Percentiles rank a stretch among this genome's conserved stretches.
Conservation (phyloP, 2,797 vertebrate species). For the Centropyge bicolor region DNA sequence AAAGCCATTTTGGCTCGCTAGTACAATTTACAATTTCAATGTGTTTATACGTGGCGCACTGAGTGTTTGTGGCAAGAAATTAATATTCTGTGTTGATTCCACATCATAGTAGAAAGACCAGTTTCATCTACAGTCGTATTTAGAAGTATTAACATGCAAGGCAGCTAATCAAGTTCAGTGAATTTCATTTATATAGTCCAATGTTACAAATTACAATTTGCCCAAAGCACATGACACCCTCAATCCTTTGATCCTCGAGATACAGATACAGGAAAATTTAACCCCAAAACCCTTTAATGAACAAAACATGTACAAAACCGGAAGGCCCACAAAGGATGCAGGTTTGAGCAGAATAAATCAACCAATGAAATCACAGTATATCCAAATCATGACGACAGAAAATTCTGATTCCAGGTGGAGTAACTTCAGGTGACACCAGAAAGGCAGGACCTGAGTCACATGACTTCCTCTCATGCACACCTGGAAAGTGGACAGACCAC, state of each 20-base stretch:
- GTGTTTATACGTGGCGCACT: background rate
- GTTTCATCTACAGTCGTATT: background rate
- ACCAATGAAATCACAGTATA: too few relatives aligned
- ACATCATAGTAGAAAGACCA: background rate
- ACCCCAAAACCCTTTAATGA: background rate
- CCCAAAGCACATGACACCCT: too few relatives aligned
- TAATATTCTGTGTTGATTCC: slow-evolving; percentile 1
- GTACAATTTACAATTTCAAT: background rate
- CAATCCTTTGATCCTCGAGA: background rate
- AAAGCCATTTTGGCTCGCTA: background rate
- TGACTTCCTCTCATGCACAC: background rate
- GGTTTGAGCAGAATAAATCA: too few relatives aligned
- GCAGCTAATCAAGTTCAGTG: background rate
- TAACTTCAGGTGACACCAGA: too few relatives aligned
- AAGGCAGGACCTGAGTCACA: too few relatives aligned
- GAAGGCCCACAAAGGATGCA: too few relatives aligned
- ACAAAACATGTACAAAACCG: background rate
- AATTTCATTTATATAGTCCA: background rate
- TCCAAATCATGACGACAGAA: too few relatives aligned
- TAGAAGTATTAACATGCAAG: background rate
- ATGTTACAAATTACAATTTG: background rate
- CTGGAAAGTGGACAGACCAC: background rate
- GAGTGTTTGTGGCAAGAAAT: background rate
- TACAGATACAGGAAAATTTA: background rate
- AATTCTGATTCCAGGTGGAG: too few relatives aligned